Evolutionary conservation across 2,888 invertebrate species (phyloP), one percentile per base, ranked within the genome.

Genomic region (Chymomyza amoena): DNA sequence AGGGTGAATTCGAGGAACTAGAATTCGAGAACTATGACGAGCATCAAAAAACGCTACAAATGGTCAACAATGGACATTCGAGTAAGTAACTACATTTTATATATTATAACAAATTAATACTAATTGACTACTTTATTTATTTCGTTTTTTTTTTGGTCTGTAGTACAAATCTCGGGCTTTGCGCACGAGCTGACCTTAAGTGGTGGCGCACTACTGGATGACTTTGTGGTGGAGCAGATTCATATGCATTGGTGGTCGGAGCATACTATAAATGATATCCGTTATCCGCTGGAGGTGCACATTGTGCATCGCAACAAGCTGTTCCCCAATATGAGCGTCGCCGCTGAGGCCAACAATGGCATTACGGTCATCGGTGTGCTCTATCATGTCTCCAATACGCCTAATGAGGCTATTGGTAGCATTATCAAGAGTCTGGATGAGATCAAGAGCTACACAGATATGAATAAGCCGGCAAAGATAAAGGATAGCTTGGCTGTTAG

Each of bases 241-340:
- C 96, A 97, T 89, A 96, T 97, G 90, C 97, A 97, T 89, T 97
- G 96, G 96, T 94, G 94, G 62, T 96, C 97, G 0, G 97, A 97
- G 89, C 97, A 97, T 89, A 94, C 94, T 0, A 92, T 97, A 16
- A 94, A 96, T 73, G 94, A 94, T 10, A 92, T 93, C 10, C 94
- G 95, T 71, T 93, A 92, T 81, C 93, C 94, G 0, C 88, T 95
- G 76, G 95, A 95, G 90, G 90, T 94, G 70, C 95, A 96, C 87
- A 92, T 95, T 64, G 95, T 96, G 0, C 95, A 95, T 90, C 94
- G 94, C 81, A 93, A 93, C 20, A 83, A 79, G 61, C 84, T 84
- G 13, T 94, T 93, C 80, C 86, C 82, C 0, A 93, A 92, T 75
- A 90, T 94, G 13, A 83, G 90, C 0, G 91, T 92, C 75, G 95